phyloP scores from a whole-genome alignment of 2,797 vertebrate genomes.

The Pangasius macronema region DNA sequence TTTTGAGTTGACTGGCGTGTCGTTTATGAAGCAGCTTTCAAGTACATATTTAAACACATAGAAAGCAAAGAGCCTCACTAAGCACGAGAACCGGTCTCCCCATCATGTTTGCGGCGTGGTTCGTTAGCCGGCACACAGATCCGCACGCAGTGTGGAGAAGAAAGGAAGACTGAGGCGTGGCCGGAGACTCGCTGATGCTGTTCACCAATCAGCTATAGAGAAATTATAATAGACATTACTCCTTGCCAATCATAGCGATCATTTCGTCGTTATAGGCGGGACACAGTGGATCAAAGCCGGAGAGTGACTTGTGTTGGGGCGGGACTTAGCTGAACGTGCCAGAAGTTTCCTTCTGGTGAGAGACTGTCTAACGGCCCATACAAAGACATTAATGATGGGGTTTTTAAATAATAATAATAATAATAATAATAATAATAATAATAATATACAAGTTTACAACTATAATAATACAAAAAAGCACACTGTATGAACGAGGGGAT shows the following conservation, averaged over 20 bases:
- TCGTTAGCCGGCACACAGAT: constrained; percentile 66
- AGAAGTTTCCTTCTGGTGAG: constrained; percentile 37
- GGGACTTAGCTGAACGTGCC: constrained; percentile 21
- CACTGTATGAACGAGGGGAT: not conserved
- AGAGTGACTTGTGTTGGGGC: constrained; percentile 1
- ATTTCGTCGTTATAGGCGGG: constrained; percentile 1
- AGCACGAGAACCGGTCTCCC: constrained; percentile 88
- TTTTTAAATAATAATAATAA: not conserved
- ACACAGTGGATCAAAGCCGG: not conserved
- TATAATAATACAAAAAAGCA: not conserved
- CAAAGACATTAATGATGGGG: not conserved
- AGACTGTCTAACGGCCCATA: not conserved
- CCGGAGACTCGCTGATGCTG: not conserved
- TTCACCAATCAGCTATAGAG: constrained; percentile 61
- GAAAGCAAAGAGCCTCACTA: constrained; percentile 75
- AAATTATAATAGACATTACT: constrained; percentile 35
- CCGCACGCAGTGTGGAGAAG: constrained; percentile 55
- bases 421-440: not conserved
- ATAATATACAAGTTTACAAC: not conserved
- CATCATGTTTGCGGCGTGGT: constrained; percentile 76
- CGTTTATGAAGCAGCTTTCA: not conserved
- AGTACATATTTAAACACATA: not conserved
- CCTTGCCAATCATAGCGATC: constrained; percentile 58
- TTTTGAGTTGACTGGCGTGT: too few relatives aligned
- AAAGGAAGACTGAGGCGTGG: constrained; percentile 21